Evolutionary conservation across 1,140 invertebrate genomes (phyloP).

Genomic region (Planococcus citri): DNA sequence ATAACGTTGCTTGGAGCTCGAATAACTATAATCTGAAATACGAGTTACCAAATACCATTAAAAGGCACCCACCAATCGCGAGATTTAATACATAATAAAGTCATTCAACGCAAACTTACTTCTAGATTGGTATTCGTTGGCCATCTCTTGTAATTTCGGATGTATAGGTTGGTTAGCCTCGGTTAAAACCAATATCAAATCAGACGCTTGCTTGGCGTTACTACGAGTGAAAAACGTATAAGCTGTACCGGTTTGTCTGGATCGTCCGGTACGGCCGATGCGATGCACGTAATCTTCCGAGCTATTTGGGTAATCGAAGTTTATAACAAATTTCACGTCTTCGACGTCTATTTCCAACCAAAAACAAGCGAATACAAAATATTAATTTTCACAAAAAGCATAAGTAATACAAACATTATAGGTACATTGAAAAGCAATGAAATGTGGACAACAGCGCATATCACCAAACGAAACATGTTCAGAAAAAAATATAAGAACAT

Average conservation of each 20-base stretch:
- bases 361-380: background rate
- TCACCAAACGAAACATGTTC: no score
- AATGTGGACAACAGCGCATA: background rate
- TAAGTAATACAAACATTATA: background rate
- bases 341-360: constrained; percentile 56
- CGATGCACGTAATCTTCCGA: constrained; percentile 98
- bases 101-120: background rate
- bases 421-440: background rate
- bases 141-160: constrained; percentile 32
- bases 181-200: constrained; percentile 73
- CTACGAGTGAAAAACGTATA: constrained; percentile 93
- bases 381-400: background rate
- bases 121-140: constrained; percentile 7
- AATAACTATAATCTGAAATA: background rate
- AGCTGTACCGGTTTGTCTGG: constrained; percentile 76
- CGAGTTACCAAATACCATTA: no score
- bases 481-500: no score
- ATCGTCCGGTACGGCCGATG: constrained; percentile 90
- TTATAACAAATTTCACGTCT: constrained; percentile 98
- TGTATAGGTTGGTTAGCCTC: constrained; percentile 83
- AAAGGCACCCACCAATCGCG: no score
- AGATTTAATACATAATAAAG: no score
- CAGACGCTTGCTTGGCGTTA: constrained; percentile 79
- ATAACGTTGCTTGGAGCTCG: background rate
- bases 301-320: constrained; percentile 96